Evolutionary conservation across 2,113 vertebrate genomes (phyloP).

Genomic region (Phoxinus phoxinus): DNA sequence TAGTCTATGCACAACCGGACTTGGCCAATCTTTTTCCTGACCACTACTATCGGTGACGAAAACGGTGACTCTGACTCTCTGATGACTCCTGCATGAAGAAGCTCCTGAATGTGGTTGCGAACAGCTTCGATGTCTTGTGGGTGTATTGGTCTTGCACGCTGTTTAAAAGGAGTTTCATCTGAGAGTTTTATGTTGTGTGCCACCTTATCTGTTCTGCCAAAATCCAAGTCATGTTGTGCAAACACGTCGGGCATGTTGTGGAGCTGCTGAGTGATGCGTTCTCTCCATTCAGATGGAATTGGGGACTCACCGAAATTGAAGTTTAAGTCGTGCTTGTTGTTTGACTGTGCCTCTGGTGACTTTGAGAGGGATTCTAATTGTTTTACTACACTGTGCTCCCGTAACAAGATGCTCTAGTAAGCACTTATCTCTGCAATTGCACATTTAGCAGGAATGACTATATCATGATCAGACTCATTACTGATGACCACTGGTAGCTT

Average conservation of each 20-base stretch:
- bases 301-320: conserved; percentile 24
- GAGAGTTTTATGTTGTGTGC: conserved; percentile 8
- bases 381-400: not conserved
- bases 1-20: conserved; percentile 19
- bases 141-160: not conserved
- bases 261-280: not conserved
- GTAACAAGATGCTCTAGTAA: conserved; percentile 9
- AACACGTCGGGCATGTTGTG: conserved; percentile 8
- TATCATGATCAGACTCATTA: conserved; percentile 21
- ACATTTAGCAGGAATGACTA: not conserved
- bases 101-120: conserved; percentile 3
- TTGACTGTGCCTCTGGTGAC: not conserved
- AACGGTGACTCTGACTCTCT: conserved; percentile 18
- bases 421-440: conserved; percentile 21
- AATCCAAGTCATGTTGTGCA: conserved; percentile 25
- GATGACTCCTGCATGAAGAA: conserved; percentile 19
- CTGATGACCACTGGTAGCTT: conserved; percentile 7
- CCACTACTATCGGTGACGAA: conserved; percentile 37
- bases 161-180: conserved; percentile 46
- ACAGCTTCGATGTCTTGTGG: not conserved
- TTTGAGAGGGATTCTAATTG: not conserved
- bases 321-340: not conserved
- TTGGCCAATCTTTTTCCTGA: conserved; percentile 24
- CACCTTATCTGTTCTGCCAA: conserved; percentile 27
- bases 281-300: not conserved